A percentile compares a stretch with the other conserved stretches of the same genome.
Conservation (phyloP, 2,797 vertebrate species). For the Oryzias sinensis region DNA sequence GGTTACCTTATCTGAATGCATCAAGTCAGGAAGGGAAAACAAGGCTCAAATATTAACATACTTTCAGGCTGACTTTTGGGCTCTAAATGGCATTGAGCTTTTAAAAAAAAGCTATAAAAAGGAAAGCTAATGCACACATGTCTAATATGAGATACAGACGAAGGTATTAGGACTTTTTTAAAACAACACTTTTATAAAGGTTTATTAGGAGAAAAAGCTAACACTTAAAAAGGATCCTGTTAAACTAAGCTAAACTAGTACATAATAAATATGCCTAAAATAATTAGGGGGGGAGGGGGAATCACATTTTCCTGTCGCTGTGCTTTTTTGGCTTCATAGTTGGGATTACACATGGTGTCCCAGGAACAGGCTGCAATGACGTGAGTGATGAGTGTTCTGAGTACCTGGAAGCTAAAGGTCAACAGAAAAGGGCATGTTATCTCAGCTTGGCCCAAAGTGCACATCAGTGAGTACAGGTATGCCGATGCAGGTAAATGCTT, state of each 20-base stretch:
- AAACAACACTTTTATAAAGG: too few relatives aligned
- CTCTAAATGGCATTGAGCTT: too few relatives aligned
- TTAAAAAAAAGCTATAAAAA: too few relatives aligned
- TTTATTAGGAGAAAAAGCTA: too few relatives aligned
- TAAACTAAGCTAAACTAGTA: neutral
- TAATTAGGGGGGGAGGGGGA: neutral
- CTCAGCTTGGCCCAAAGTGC: constrained; percentile 62
- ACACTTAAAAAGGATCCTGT: too few relatives aligned
- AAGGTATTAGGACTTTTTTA: too few relatives aligned
- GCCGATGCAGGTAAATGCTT: constrained; percentile 41
- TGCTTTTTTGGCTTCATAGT: constrained; percentile 46
- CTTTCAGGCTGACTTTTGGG: neutral
- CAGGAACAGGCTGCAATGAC: constrained; percentile 17
- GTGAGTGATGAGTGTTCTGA: constrained; percentile 21
- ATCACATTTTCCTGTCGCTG: constrained; percentile 5
- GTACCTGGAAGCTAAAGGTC: constrained; percentile 32
- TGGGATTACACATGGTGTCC: constrained; percentile 26
- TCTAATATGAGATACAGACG: too few relatives aligned
- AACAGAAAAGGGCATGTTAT: constrained; percentile 48
- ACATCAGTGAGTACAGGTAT: constrained; percentile 53
- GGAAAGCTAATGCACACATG: too few relatives aligned
- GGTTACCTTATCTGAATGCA: constrained; percentile 8
- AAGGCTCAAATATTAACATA: neutral
- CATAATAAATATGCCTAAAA: constrained; percentile 24
- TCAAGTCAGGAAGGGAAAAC: neutral